These are phyloP conservation scores for Gracilinanus agilis DNA, from an alignment of 2,113 vertebrate species.

Conservation along the genomic window DNA sequence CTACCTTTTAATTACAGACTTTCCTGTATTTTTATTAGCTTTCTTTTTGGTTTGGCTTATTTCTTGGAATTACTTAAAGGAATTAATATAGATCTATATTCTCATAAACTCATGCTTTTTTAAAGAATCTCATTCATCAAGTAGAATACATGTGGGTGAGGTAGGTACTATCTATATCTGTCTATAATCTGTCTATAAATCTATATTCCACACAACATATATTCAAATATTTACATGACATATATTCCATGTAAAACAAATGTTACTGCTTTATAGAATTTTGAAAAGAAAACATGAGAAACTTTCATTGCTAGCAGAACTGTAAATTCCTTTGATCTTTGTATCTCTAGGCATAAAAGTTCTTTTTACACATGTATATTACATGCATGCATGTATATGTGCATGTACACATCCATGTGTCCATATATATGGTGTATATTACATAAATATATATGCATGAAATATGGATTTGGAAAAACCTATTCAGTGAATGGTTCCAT, in stretches of 20 bases:
- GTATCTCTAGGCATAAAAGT: not conserved
- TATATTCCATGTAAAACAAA: not conserved
- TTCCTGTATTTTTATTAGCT: constrained; percentile 39
- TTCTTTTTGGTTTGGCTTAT: constrained; percentile 13
- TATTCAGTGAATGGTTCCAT: not conserved
- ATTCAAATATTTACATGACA: no score
- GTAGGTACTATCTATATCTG: not conserved
- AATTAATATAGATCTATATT: constrained; percentile 27
- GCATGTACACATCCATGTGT: not conserved
- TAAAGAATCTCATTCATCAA: not conserved
- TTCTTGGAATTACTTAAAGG: constrained; percentile 6
- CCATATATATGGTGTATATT: no score
- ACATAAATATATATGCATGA: not conserved
- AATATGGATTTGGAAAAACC: not conserved
- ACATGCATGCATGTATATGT: no score
- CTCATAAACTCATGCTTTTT: not conserved
- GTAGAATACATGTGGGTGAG: not conserved
- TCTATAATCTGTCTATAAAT: not conserved
- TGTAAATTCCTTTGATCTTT: not conserved
- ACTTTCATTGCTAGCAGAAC: not conserved
- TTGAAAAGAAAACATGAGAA: not conserved
- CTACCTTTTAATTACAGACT: constrained; percentile 67
- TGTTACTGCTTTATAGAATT: not conserved
- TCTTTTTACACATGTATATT: not conserved
- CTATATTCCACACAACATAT: no score